Base-by-base conservation (phyloP, 1,140 invertebrate species). In the Pseudomyrmex concolor region DNA sequence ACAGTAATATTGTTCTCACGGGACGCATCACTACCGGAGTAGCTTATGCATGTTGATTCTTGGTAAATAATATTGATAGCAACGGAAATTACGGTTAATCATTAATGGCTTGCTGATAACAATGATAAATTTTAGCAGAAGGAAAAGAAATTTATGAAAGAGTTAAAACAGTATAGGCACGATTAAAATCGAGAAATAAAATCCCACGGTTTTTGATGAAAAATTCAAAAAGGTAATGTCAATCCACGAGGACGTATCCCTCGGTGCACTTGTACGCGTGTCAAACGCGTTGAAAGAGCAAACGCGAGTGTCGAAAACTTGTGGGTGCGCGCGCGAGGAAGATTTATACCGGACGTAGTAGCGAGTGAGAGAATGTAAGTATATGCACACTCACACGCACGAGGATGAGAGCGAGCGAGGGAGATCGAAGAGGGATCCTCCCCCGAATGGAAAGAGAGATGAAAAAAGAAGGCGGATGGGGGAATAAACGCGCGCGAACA, bases 301-400 rank as follows among this genome's bases (percentile, higher is more conserved):
- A 80, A 71, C 66, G 76, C 76, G 50, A 72, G 62, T 63, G 70
- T 54, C 78, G 71, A 85, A 83, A 77, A 51, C 67, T 55, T 43
- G 87, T 43, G 87, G 62, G 60, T 68, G 66, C 80, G 80, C 64
- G 64, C 80, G 88, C 73, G 76, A 87, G 70, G 76, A 74, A 90
- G 86, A 89, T 88, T 89, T 82, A 90, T 87, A 80, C 57, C 76
- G 62, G 72, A 82, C 66, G 43, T 7, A 34, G 62, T 57, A 82
- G 57, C 45, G 64, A 60, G 86, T 73, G 66, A 76, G 73, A 84
- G 78, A 88, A 86, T 87, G 5, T 34, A 87, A 87, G 86, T 83
- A 68, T 82, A 84, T 71, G 81, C 85, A 76, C 19, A 63, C 54
- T 73, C 34, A 34, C 34, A 63, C 57, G 85, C 34, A 7, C 34